A percentile compares a stretch with the other conserved stretches of the same genome.
Conservation (phyloP, 2,113 vertebrate species). For the Equus quagga region DNA sequence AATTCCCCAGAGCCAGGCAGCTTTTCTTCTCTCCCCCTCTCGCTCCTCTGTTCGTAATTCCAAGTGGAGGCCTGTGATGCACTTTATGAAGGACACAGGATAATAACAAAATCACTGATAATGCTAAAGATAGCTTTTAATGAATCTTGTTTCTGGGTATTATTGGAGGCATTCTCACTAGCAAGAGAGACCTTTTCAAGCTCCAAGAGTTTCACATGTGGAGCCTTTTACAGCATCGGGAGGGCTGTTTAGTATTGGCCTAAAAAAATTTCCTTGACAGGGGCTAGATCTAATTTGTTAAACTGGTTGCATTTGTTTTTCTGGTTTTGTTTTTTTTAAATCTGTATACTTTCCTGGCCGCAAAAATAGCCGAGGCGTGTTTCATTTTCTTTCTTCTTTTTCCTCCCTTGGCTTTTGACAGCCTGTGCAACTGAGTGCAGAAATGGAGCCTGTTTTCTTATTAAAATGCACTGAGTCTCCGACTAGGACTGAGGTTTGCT, state of each 20-base stretch:
- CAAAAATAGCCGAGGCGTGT: slow-evolving; percentile 52
- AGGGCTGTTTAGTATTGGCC: slow-evolving; percentile 55
- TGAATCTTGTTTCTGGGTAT: slow-evolving; percentile 67
- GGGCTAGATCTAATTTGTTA: slow-evolving; percentile 74
- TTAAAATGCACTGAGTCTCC: slow-evolving; percentile 26
- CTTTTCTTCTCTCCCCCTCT: not conserved
- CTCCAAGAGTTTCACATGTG: slow-evolving; percentile 74
- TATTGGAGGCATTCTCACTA: slow-evolving; percentile 65
- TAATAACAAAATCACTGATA: slow-evolving; percentile 72
- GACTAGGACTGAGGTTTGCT: not conserved
- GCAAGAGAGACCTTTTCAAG: slow-evolving; percentile 77
- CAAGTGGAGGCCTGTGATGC: not conserved
- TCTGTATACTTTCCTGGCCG: slow-evolving; percentile 53
- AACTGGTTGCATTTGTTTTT: slow-evolving; percentile 72
- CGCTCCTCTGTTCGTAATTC: not conserved
- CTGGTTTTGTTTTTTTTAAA: slow-evolving; percentile 58
- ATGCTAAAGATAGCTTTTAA: slow-evolving; percentile 81
- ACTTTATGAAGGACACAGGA: slow-evolving; percentile 72
- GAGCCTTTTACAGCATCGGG: slow-evolving; percentile 61
- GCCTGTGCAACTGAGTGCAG: not conserved
- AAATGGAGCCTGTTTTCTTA: slow-evolving; percentile 47
- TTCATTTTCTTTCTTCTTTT: not conserved
- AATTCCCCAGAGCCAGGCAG: not conserved
- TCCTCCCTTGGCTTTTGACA: slow-evolving; percentile 57
- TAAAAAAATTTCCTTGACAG: slow-evolving; percentile 70